phyloP scores from a whole-genome alignment of 2,888 invertebrate species.

The Eurytoma adleriae region DNA sequence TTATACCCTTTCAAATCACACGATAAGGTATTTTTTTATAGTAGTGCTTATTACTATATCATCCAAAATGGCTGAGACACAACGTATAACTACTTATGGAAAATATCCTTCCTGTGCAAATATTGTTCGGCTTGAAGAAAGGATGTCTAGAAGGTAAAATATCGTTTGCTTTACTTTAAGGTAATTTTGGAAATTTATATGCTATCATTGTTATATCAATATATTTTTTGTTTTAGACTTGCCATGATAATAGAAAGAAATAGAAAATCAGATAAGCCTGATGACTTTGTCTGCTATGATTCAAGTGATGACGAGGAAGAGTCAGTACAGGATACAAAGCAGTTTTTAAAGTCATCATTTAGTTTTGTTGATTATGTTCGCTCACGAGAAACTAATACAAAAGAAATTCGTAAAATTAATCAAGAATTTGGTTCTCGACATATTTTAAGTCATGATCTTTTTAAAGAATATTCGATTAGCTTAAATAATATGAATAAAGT shows the following conservation, averaged over 20 bases:
- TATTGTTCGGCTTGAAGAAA: conserved; percentile 84
- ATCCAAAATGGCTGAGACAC: conserved; percentile 83
- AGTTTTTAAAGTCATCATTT: conserved; percentile 86
- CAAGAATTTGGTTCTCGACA: conserved; percentile 90
- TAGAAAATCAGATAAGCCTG: conserved; percentile 90
- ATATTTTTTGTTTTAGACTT: conserved; percentile 60
- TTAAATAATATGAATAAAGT: conserved; percentile 93
- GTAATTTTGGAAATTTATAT: conserved; percentile 26
- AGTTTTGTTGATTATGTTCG: conserved; percentile 92
- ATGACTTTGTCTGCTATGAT: conserved; percentile 93
- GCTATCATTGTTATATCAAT: conserved; percentile 9
- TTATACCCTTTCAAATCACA: neutral
- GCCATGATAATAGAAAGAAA: conserved; percentile 82
- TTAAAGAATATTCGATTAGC: conserved; percentile 89
- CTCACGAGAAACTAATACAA: conserved; percentile 85
- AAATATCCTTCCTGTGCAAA: conserved; percentile 87
- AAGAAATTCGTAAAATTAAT: conserved; percentile 84
- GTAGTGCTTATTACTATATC: neutral
- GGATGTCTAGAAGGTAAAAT: conserved; percentile 81
- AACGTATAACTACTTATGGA: conserved; percentile 84
- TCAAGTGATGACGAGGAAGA: conserved; percentile 93
- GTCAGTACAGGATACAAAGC: conserved; percentile 84
- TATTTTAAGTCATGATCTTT: conserved; percentile 92
- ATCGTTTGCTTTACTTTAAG: conserved; percentile 57
- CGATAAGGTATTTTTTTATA: neutral